Conservation (phyloP, 2,797 vertebrate species). For the Dallia pectoralis region DNA sequence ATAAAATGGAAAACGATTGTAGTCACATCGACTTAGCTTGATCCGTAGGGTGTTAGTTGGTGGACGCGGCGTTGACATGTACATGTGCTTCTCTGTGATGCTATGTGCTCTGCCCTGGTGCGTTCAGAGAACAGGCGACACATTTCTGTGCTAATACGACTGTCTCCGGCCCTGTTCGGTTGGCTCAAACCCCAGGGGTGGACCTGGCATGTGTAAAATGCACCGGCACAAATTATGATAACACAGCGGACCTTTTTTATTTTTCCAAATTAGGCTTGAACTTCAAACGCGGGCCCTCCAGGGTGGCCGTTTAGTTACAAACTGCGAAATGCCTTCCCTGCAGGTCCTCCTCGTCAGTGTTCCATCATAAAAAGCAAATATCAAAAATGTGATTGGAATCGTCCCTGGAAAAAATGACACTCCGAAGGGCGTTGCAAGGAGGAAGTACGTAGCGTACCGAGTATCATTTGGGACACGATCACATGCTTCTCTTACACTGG, state of each 20-base stretch:
- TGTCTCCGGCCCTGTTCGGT: slow-evolving; percentile 43
- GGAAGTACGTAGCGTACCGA: slow-evolving; percentile 44
- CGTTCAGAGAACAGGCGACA: background rate
- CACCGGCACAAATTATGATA: slow-evolving; percentile 78
- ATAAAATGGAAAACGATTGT: background rate
- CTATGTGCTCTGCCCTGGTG: background rate
- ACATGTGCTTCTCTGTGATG: background rate
- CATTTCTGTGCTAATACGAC: background rate
- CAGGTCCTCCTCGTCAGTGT: slow-evolving; percentile 71
- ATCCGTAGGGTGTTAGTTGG: background rate
- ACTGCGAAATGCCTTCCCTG: slow-evolving; percentile 61
- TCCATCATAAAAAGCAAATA: slow-evolving; percentile 84
- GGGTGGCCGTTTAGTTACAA: slow-evolving; percentile 32
- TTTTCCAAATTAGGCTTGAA: slow-evolving; percentile 74
- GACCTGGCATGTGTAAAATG: slow-evolving; percentile 66
- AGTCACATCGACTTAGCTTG: background rate
- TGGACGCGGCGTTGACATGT: background rate
- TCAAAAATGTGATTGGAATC: slow-evolving; percentile 85
- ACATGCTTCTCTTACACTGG: slow-evolving; percentile 52
- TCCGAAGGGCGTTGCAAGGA: slow-evolving; percentile 72
- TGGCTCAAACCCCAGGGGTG: slow-evolving; percentile 64
- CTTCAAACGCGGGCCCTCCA: slow-evolving; percentile 60
- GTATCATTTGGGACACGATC: background rate
- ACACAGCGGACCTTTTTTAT: slow-evolving; percentile 76
- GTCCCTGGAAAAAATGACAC: slow-evolving; percentile 73